Conservation (phyloP, 2,888 invertebrate species). For the Cheilosia urbana region DNA sequence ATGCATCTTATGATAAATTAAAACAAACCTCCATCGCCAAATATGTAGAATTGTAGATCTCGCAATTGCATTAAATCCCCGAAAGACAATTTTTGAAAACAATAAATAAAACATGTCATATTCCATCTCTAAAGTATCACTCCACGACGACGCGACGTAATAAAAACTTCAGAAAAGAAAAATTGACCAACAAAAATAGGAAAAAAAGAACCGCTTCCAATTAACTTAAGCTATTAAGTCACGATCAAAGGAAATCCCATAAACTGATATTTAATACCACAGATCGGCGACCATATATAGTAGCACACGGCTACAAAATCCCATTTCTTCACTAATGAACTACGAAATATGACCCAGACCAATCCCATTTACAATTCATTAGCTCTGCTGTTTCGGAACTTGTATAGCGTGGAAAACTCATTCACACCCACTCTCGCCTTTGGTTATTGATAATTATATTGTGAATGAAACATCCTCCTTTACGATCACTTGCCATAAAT, state of each 20-base stretch:
- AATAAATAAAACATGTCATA: not conserved
- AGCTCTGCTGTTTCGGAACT: constrained; percentile 34
- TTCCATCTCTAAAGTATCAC: not conserved
- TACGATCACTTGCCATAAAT: constrained; percentile 40
- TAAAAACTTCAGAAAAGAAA: not conserved
- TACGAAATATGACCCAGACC: constrained; percentile 67
- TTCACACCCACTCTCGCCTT: constrained; percentile 32
- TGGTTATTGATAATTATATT: constrained; percentile 21
- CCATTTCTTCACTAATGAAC: constrained; percentile 66
- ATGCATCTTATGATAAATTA: no score
- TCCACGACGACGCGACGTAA: not conserved
- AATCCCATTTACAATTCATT: constrained; percentile 64
- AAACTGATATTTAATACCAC: constrained; percentile 20
- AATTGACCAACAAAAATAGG: not conserved
- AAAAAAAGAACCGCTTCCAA: constrained; percentile 16
- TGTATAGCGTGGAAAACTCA: constrained; percentile 3
- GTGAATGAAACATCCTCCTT: constrained; percentile 32
- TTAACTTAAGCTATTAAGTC: constrained; percentile 23
- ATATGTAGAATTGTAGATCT: no score
- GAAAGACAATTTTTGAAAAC: not conserved
- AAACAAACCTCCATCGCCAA: not conserved
- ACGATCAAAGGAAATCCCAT: constrained; percentile 17
- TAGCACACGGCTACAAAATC: constrained; percentile 20
- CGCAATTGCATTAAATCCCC: not conserved
- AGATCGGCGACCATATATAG: constrained; percentile 33